phyloP scores from a whole-genome alignment of 2,888 invertebrate genomes.

The Drosophila helvetica region DNA sequence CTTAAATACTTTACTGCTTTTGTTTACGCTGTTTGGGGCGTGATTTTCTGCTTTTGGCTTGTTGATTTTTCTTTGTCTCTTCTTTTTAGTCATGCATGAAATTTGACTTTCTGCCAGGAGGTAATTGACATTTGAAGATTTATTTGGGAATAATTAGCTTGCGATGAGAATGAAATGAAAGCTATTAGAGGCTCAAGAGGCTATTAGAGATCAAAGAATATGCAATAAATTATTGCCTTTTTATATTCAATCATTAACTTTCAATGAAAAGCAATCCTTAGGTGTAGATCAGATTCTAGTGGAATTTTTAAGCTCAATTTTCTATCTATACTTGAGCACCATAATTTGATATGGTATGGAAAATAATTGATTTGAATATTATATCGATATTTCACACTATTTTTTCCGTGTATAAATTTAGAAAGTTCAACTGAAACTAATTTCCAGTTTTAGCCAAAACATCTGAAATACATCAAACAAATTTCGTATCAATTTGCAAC shows the following conservation, averaged over 20 bases:
- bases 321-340: neutral
- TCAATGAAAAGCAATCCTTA: too few species aligned
- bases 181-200: neutral
- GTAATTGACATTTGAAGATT: conserved; percentile 16
- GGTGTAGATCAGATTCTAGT: too few species aligned
- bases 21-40: conserved; percentile 24
- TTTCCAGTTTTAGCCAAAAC: neutral
- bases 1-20: conserved; percentile 11
- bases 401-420: neutral
- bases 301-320: too few species aligned
- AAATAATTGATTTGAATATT: neutral
- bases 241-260: neutral
- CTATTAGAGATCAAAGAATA: neutral
- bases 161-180: neutral
- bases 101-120: conserved; percentile 4
- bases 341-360: neutral
- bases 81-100: conserved; percentile 8
- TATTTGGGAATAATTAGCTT: neutral
- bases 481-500: conserved; percentile 21
- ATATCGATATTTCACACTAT: neutral
- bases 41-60: conserved; percentile 15
- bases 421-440: neutral
- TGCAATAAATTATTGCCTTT: neutral
- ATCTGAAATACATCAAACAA: conserved; percentile 1
- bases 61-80: conserved; percentile 11